Evolutionary conservation across 2,113 vertebrate species (phyloP), one percentile per base, ranked within the genome.

Genomic region (Pachycephala philippinensis): DNA sequence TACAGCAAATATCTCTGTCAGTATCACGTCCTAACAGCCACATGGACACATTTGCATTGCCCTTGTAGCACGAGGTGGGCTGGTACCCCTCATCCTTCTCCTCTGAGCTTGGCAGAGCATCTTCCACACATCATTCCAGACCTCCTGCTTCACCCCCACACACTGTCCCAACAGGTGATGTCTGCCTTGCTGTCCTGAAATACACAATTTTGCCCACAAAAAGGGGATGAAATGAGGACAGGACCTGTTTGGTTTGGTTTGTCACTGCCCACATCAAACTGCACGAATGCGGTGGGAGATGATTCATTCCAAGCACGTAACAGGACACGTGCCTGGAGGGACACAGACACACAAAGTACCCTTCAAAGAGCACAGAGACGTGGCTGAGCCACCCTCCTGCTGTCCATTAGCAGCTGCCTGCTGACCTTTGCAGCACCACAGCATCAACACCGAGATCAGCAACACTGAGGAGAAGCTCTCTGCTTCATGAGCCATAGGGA

Each of bases 1-100:
- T 49, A 9, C 26, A 63, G 18, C 20, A 40, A 63, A 11, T 66
- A 8, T 3, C 7, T 66, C 47, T 64, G 71, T 26, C 10, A 30
- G 4, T 6, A n/a, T 9, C 20, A n/a, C 7, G 0, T 40, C 66
- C 47, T 16, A 45, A 57, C 45, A 87, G 53, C 22, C 56, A 63
- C 17, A 9, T 1, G 5, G 44, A 42, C 35, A 39, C 15, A 12
- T 39, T 3, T n/a, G 9, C 66, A 72, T 52, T 0, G 1, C 15
- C 50, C 50, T 24, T 61, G 42, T 13, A n/a, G 44, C 52, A 63
- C 30, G 27, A 30, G 20, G 4, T 28, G 11, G 61, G 18, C 65
- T 71, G 56, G 37, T 8, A 26, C 39, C 7, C 19, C 79, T 69
- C 4, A 8, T 28, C 56, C 47, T 40, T 54, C 56, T 59, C 31